A percentile compares a stretch with the other conserved stretches of the same genome.
Conservation (phyloP, 2,113 vertebrate genomes). For the Cepphus grylle region DNA sequence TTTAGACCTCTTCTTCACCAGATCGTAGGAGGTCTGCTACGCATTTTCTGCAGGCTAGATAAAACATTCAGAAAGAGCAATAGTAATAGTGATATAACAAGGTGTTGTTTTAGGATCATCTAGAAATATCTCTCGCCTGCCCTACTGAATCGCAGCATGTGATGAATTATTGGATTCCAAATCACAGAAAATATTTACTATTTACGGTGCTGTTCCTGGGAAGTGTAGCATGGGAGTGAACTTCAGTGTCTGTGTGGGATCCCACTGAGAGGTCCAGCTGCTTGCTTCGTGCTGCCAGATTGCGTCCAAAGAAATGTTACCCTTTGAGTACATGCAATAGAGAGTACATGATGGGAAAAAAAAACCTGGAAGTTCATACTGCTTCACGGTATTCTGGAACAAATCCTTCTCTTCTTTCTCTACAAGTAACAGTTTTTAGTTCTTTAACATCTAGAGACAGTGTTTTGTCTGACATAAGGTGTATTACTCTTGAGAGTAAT, state of each 20-base stretch:
- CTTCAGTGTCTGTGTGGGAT: slow-evolving; percentile 23
- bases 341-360: background rate
- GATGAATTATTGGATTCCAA: slow-evolving; percentile 39
- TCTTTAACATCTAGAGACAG: background rate
- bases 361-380: background rate
- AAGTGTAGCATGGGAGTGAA: slow-evolving; percentile 58
- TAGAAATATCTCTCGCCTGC: slow-evolving; percentile 38
- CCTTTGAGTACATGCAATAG: slow-evolving; percentile 3
- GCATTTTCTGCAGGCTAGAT: background rate
- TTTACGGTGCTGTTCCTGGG: slow-evolving; percentile 52
- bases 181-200: slow-evolving; percentile 58
- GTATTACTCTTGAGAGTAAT: background rate
- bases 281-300: slow-evolving; percentile 50
- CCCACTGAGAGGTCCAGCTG: slow-evolving; percentile 63
- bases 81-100: background rate
- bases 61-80: background rate
- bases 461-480: background rate
- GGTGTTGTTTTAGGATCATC: slow-evolving; percentile 15
- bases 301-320: slow-evolving; percentile 58
- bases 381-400: background rate
- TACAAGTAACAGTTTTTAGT: background rate
- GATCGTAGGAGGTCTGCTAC: background rate
- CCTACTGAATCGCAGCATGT: slow-evolving; percentile 20
- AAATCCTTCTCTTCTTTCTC: background rate
- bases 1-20: background rate